These are phyloP conservation scores for Oreotrochilus melanogaster DNA, from an alignment of 2,113 vertebrate genomes.

Conservation along the genomic window DNA sequence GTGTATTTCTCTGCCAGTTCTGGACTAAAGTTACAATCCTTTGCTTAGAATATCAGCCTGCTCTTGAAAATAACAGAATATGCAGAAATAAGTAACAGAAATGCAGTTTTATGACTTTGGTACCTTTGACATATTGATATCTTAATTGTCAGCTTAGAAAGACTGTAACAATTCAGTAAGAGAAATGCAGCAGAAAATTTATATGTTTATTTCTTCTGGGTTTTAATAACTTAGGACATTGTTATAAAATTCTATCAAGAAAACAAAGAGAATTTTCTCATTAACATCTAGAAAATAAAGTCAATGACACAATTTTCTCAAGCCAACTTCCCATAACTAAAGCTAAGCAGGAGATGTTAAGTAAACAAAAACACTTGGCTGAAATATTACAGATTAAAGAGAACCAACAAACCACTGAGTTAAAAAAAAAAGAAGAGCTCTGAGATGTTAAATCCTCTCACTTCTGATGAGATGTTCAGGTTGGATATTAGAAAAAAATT, in stretches of 20 bases:
- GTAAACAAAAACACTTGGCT: background rate
- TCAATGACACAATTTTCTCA: background rate
- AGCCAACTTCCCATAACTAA: background rate
- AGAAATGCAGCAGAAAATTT: background rate
- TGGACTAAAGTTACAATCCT: background rate
- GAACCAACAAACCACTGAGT: background rate
- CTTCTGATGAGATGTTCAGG: background rate
- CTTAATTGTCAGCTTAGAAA: background rate
- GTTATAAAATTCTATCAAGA: background rate
- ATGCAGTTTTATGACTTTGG: background rate
- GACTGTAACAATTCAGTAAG: background rate
- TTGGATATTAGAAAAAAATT: too few relatives aligned
- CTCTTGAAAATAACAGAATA: background rate
- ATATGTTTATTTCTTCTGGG: background rate
- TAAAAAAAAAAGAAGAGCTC: background rate
- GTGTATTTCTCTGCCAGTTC: background rate
- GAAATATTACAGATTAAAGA: background rate
- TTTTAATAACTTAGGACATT: background rate
- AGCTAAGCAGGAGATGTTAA: background rate
- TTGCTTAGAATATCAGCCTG: background rate
- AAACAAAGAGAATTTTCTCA: background rate
- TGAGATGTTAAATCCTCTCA: background rate
- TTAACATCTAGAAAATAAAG: background rate
- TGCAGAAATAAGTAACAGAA: background rate
- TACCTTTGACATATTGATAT: background rate